phyloP scores from a whole-genome alignment of 2,113 vertebrate genomes.

The Lasiurus cinereus region DNA sequence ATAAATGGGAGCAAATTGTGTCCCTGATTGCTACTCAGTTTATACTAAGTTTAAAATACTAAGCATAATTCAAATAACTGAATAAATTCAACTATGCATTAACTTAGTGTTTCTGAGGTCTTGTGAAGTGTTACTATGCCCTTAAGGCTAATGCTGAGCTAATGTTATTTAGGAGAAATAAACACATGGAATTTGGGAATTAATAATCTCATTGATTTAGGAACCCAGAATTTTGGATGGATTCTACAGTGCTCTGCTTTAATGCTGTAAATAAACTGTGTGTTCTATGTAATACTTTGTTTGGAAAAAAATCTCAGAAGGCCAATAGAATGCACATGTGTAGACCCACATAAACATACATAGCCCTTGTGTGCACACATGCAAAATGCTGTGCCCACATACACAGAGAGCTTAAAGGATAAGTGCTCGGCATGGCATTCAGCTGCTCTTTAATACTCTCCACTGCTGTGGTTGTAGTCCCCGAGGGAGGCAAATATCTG shows the following conservation, averaged over 20 bases:
- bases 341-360: background rate
- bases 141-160: conserved; percentile 49
- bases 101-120: conserved; percentile 58
- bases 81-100: conserved; percentile 59
- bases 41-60: conserved; percentile 70
- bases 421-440: conserved; percentile 80
- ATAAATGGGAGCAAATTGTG: conserved; percentile 68
- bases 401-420: conserved; percentile 73
- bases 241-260: conserved; percentile 61
- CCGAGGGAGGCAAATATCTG: conserved; percentile 82
- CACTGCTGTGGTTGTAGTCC: conserved; percentile 68
- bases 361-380: conserved; percentile 45
- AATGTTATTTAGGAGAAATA: conserved; percentile 63
- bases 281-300: conserved; percentile 12
- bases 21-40: conserved; percentile 67
- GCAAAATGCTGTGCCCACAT: conserved; percentile 54
- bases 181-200: conserved; percentile 74
- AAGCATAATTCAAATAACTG: conserved; percentile 58
- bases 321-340: conserved; percentile 54
- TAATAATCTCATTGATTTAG: conserved; percentile 68
- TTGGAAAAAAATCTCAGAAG: conserved; percentile 43
- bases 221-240: conserved; percentile 61
- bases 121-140: conserved; percentile 44
- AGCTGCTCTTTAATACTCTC: conserved; percentile 83
- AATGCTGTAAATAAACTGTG: background rate